Conservation (phyloP, 2,888 invertebrate species). For the Cryptocheilus praepositus region DNA sequence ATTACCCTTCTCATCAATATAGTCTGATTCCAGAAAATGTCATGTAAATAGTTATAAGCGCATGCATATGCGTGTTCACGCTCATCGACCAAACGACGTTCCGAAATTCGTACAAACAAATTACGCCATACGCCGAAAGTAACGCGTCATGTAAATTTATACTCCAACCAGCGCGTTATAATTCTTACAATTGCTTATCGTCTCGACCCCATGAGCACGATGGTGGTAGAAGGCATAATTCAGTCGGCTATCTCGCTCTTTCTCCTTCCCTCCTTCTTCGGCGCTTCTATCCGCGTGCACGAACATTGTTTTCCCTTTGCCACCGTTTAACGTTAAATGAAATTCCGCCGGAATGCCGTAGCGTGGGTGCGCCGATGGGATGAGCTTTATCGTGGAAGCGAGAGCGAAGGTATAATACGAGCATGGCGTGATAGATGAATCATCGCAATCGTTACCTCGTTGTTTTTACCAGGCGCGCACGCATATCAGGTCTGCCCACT, state of each 20-base stretch:
- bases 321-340: conserved; percentile 47
- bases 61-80: too few relatives aligned
- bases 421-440: conserved; percentile 50
- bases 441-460: conserved; percentile 47
- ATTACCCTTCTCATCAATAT: too few relatives aligned
- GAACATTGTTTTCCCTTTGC: conserved; percentile 33
- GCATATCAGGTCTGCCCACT: too few relatives aligned
- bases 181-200: conserved; percentile 46
- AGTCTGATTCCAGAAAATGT: too few relatives aligned
- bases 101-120: too few relatives aligned
- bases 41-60: too few relatives aligned
- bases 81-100: too few relatives aligned
- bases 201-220: conserved; percentile 9
- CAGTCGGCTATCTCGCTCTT: conserved; percentile 35
- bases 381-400: conserved; percentile 49
- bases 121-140: conserved; percentile 1
- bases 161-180: conserved; percentile 37
- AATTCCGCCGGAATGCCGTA: conserved; percentile 40
- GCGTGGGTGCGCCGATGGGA: conserved; percentile 33
- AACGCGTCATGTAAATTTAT: conserved; percentile 39
- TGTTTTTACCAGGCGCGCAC: conserved; percentile 20
- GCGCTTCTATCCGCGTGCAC: conserved; percentile 12
- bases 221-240: conserved; percentile 40
- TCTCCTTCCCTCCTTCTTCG: conserved; percentile 7
- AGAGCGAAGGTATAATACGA: conserved; percentile 39